Evolutionary conservation across 2,888 invertebrate species (phyloP).

Genomic region (Agrotis segetum): DNA sequence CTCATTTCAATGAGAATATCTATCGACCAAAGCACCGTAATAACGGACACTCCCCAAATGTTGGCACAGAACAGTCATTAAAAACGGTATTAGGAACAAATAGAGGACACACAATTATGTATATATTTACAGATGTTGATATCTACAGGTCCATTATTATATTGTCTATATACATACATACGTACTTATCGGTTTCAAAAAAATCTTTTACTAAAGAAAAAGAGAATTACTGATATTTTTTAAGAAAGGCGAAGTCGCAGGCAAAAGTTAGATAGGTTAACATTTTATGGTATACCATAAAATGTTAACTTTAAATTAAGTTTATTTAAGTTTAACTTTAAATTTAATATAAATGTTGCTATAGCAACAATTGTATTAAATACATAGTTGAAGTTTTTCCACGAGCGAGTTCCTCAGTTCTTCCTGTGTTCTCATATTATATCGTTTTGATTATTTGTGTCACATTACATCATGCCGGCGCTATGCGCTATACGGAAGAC

Average conservation of each 20-base stretch:
- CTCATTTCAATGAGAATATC: slow-evolving; percentile 61
- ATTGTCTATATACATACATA: too few relatives aligned
- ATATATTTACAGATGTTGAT: neutral
- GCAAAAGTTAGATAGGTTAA: neutral
- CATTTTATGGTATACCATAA: slow-evolving; percentile 25
- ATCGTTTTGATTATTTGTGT: slow-evolving; percentile 38
- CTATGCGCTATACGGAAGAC: slow-evolving; percentile 53
- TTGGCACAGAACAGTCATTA: slow-evolving; percentile 8
- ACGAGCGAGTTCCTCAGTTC: slow-evolving; percentile 12
- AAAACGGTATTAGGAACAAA: slow-evolving; percentile 33
- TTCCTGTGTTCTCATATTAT: slow-evolving; percentile 41
- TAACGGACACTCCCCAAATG: slow-evolving; percentile 50
- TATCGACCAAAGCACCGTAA: slow-evolving; percentile 57
- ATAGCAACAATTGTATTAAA: slow-evolving; percentile 7
- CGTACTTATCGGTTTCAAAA: too few relatives aligned
- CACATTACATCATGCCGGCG: slow-evolving; percentile 40
- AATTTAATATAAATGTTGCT: too few relatives aligned
- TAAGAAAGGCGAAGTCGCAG: too few relatives aligned
- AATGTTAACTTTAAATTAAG: too few relatives aligned
- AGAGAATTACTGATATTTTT: too few relatives aligned
- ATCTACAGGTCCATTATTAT: neutral
- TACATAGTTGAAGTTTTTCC: slow-evolving; percentile 16
- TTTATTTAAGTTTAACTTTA: too few relatives aligned
- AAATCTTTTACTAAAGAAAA: too few relatives aligned
- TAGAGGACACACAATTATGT: neutral